A percentile compares a stretch with the other conserved stretches of the same genome.
Conservation (phyloP, 2,888 invertebrate genomes). For the Lumbricus terrestris region DNA sequence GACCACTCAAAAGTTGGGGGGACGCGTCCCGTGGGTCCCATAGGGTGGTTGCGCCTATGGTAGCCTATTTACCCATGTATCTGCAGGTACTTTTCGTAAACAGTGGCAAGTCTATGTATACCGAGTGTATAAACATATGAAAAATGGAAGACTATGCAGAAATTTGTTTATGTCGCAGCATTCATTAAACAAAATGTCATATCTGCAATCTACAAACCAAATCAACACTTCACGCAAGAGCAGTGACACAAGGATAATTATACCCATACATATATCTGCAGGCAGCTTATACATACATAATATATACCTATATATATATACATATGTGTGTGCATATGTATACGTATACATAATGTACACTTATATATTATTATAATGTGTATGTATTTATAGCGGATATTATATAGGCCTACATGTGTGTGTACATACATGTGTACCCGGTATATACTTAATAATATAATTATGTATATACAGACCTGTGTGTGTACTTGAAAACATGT, state of each 20-base stretch:
- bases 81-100: background rate
- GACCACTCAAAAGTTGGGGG: too few relatives aligned
- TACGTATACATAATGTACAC: background rate
- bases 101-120: background rate
- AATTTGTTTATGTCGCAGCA: background rate
- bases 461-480: background rate
- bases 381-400: background rate
- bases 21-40: too few relatives aligned
- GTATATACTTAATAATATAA: too few relatives aligned
- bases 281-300: background rate
- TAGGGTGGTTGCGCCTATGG: too few relatives aligned
- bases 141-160: background rate
- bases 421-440: too few relatives aligned
- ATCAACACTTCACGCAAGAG: conserved; percentile 9
- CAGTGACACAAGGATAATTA: conserved; percentile 11
- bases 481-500: background rate
- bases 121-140: background rate
- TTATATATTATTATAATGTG: too few relatives aligned
- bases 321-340: background rate
- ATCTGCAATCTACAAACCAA: conserved; percentile 7
- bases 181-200: background rate
- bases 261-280: background rate
- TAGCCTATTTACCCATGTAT: too few relatives aligned
- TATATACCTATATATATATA: background rate
- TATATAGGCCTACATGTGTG: too few relatives aligned